These are phyloP conservation scores for Brachyalestes nurse DNA, from an alignment of 2,797 vertebrate species.

Conservation along the genomic window DNA sequence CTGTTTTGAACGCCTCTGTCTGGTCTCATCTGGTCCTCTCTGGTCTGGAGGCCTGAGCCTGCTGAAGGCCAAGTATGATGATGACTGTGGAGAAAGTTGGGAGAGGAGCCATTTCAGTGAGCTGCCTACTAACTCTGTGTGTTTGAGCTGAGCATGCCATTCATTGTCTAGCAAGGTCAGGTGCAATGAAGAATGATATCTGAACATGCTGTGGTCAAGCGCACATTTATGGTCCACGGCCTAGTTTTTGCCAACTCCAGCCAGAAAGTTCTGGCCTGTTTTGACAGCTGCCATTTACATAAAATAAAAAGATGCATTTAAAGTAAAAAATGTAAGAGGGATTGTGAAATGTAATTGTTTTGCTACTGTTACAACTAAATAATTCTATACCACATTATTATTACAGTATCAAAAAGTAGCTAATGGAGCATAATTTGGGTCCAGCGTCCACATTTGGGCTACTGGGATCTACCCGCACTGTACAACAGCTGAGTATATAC, in stretches of 20 bases:
- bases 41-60: conserved; percentile 2
- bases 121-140: background rate
- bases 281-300: conserved; percentile 74
- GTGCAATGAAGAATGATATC: conserved; percentile 51
- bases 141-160: conserved; percentile 24
- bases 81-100: conserved; percentile 10
- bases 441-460: background rate
- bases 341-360: conserved; percentile 58
- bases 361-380: background rate
- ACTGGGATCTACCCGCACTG: too few relatives aligned
- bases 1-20: conserved; percentile 35
- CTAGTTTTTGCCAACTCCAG: conserved; percentile 56
- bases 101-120: conserved; percentile 9
- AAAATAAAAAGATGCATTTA: conserved; percentile 56
- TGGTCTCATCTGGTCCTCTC: conserved; percentile 37
- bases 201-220: conserved; percentile 58
- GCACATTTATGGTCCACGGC: conserved; percentile 59
- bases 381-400: background rate
- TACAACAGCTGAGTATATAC: too few relatives aligned
- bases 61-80: conserved; percentile 28
- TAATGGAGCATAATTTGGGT: background rate
- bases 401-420: background rate
- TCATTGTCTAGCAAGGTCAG: conserved; percentile 60
- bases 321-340: conserved; percentile 54
- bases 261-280: conserved; percentile 64